Percentiles rank a stretch among this genome's conserved stretches.
These are phyloP conservation scores for Phymanthus crucifer DNA, from an alignment of 92 coral and sea anemone genomes.

Conservation along the genomic window DNA sequence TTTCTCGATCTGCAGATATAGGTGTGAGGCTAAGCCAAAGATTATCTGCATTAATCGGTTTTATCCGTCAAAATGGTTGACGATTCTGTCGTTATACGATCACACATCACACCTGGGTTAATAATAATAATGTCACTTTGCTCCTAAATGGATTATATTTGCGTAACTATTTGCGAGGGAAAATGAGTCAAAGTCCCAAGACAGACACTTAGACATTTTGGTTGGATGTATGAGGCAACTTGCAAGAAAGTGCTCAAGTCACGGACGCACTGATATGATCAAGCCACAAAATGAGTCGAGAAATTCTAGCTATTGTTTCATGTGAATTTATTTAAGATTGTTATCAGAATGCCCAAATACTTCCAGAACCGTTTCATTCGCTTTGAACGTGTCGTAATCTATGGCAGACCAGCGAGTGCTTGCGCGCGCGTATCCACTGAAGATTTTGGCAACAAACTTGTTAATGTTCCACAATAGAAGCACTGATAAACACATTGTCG, in stretches of 20 bases:
- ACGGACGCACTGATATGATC: background rate
- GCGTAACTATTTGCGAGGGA: slow-evolving; percentile 11
- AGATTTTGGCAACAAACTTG: slow-evolving; percentile 4
- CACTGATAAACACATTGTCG: slow-evolving; percentile 12
- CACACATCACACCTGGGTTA: slow-evolving; percentile 52
- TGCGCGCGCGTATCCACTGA: background rate
- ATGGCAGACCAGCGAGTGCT: background rate
- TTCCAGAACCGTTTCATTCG: background rate
- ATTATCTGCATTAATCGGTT: slow-evolving; percentile 42
- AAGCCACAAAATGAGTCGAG: background rate
- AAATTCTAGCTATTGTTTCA: slow-evolving; percentile 23
- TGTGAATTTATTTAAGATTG: slow-evolving; percentile 23
- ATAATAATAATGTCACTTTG: slow-evolving; percentile 33
- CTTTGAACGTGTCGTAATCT: background rate
- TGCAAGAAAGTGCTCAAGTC: background rate
- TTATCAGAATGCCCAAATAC: slow-evolving; percentile 18
- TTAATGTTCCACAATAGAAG: slow-evolving; percentile 7
- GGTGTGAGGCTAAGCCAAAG: slow-evolving; percentile 33
- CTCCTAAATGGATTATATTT: slow-evolving; percentile 24
- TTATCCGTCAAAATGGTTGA: slow-evolving; percentile 37
- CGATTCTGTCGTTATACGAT: slow-evolving; percentile 45
- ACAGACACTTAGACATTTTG: background rate
- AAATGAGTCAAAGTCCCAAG: slow-evolving; percentile 1
- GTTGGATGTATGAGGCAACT: background rate
- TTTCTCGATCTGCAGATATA: slow-evolving; percentile 5